phyloP scores from a whole-genome alignment of 2,888 invertebrate species.

The Alloplasta piceator region DNA sequence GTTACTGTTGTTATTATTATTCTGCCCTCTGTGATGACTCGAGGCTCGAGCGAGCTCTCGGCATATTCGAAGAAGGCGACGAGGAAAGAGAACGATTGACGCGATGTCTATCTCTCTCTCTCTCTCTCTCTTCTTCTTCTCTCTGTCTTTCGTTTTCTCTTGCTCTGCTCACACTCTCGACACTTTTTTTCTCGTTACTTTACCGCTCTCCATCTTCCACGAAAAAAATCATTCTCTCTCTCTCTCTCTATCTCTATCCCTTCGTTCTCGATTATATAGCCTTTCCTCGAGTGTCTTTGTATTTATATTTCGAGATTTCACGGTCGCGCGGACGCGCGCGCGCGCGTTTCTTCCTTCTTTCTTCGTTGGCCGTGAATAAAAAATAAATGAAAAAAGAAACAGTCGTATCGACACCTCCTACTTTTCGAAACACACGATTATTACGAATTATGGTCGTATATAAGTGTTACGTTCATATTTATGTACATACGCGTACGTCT shows the following conservation, averaged over 20 bases:
- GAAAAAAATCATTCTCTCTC: too few species aligned
- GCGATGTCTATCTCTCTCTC: neutral
- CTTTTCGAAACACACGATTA: slow-evolving; percentile 35
- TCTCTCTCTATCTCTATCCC: too few species aligned
- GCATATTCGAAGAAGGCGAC: too few species aligned
- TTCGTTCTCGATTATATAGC: too few species aligned
- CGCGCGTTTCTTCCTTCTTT: slow-evolving; percentile 17
- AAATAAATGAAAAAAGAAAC: neutral
- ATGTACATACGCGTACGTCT: neutral
- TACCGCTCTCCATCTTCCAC: neutral
- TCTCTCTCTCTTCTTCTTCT: neutral
- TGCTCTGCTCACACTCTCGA: neutral
- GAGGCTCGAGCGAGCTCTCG: too few species aligned
- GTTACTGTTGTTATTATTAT: too few species aligned
- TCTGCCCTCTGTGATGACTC: too few species aligned
- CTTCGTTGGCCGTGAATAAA: slow-evolving; percentile 2
- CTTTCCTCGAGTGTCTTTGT: too few species aligned
- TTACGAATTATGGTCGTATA: slow-evolving; percentile 9
- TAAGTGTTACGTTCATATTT: neutral
- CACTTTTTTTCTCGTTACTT: neutral
- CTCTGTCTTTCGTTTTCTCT: neutral
- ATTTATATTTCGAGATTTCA: too few species aligned
- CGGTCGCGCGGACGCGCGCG: neutral
- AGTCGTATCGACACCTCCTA: neutral
- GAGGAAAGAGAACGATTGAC: too few species aligned